Evolutionary conservation across 2,113 vertebrate species (phyloP).

Genomic region (Thinocorus orbignyianus): DNA sequence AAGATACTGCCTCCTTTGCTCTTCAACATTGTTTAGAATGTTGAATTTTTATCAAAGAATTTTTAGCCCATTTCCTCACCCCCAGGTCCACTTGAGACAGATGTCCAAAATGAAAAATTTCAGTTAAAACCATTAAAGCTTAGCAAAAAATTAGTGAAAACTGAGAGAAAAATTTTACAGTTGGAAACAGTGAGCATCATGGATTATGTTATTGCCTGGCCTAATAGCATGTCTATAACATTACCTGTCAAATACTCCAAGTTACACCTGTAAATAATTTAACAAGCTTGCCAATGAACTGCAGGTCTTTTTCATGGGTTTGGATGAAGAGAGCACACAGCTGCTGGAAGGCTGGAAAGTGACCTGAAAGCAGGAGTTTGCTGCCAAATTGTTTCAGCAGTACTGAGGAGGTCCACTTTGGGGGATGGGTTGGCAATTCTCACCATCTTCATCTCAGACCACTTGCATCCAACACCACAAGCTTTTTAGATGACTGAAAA

Average conservation of each 20-base stretch:
- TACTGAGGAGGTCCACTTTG: conserved; percentile 59
- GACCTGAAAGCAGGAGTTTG: conserved; percentile 49
- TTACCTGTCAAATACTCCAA: conserved; percentile 19
- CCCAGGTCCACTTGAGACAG: not conserved
- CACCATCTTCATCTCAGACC: not conserved
- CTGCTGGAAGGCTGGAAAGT: conserved; percentile 57
- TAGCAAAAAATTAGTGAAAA: not conserved
- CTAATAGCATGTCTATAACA: not conserved
- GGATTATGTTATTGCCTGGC: not conserved
- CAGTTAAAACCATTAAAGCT: not conserved
- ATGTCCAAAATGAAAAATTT: not conserved
- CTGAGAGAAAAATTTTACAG: not conserved
- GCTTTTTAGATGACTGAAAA: not conserved
- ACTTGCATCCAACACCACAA: not conserved
- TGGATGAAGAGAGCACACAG: conserved; percentile 51
- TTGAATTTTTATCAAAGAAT: not conserved
- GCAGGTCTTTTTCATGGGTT: conserved; percentile 54
- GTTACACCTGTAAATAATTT: conserved; percentile 55
- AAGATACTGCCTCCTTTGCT: not conserved
- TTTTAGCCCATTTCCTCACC: not conserved
- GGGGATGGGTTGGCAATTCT: conserved; percentile 3
- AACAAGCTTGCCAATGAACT: conserved; percentile 32
- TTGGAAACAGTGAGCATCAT: not conserved
- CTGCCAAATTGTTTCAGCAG: conserved; percentile 67
- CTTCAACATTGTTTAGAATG: not conserved